phyloP scores from a whole-genome alignment of 2,888 invertebrate species.

The Limenitis camilla region DNA sequence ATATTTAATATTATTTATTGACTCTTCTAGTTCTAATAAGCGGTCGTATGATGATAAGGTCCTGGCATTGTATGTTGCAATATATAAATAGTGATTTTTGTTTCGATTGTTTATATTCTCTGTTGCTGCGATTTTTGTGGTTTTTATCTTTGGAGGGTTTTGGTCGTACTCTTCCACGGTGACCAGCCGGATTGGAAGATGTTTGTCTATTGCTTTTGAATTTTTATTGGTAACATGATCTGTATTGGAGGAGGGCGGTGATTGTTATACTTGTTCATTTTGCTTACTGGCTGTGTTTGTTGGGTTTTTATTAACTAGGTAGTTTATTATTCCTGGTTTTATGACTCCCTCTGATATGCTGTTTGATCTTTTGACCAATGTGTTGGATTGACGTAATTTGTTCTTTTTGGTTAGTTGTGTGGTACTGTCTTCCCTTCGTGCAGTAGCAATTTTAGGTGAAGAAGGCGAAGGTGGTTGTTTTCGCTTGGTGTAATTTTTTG shows the following conservation, averaged over 20 bases:
- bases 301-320: conserved; percentile 17
- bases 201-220: neutral
- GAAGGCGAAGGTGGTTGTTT: conserved; percentile 13
- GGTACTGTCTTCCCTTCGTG: neutral
- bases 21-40: conserved; percentile 22
- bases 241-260: conserved; percentile 4
- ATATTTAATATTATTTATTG: conserved; percentile 12
- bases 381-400: neutral
- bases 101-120: neutral
- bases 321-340: conserved; percentile 25
- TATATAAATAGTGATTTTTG: neutral
- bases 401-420: conserved; percentile 22
- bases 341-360: conserved; percentile 23
- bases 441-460: conserved; percentile 12
- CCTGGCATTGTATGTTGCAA: conserved; percentile 20
- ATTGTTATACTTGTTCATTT: conserved; percentile 18
- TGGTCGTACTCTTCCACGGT: conserved; percentile 26
- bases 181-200: conserved; percentile 27
- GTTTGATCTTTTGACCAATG: conserved; percentile 6
- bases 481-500: conserved; percentile 14
- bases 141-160: conserved; percentile 23
- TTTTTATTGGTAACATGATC: neutral
- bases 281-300: conserved; percentile 6
- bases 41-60: conserved; percentile 23
- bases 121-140: neutral